These are phyloP conservation scores for Hystrix brachyura DNA, from an alignment of 2,113 vertebrate genomes.

Conservation along the genomic window DNA sequence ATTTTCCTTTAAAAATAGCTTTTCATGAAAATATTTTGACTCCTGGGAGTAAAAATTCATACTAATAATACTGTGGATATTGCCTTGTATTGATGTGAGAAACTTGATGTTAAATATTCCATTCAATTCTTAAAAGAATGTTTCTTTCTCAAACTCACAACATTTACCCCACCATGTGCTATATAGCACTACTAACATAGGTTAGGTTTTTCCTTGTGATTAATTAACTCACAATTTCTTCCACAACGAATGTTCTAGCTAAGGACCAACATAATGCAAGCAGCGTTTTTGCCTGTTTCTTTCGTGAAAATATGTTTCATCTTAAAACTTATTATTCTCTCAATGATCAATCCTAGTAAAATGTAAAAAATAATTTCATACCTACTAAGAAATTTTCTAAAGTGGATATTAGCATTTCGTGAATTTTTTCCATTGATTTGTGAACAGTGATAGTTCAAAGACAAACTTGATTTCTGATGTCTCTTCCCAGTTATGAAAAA, in stretches of 20 bases:
- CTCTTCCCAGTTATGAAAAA: slow-evolving; percentile 14
- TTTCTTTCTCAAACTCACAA: neutral
- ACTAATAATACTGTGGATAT: neutral
- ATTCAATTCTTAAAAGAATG: neutral
- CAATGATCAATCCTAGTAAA: neutral
- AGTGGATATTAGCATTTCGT: neutral
- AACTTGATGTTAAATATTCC: neutral
- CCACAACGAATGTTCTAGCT: neutral
- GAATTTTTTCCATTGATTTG: slow-evolving; percentile 41
- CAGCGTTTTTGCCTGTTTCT: neutral
- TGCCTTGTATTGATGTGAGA: neutral
- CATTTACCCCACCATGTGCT: neutral
- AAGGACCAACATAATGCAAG: neutral
- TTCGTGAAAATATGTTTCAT: neutral
- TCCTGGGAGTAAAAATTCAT: neutral
- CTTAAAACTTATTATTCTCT: slow-evolving; percentile 52
- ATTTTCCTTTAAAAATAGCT: neutral
- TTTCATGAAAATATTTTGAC: neutral
- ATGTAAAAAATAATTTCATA: slow-evolving; percentile 58
- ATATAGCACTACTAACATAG: neutral
- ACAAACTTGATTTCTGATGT: neutral
- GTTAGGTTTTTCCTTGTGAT: neutral
- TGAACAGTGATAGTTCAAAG: neutral
- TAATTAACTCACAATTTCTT: slow-evolving; percentile 18
- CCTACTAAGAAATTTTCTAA: neutral